Evolutionary conservation across 2,113 vertebrate genomes (phyloP).

Genomic region (Synchiropus splendidus): DNA sequence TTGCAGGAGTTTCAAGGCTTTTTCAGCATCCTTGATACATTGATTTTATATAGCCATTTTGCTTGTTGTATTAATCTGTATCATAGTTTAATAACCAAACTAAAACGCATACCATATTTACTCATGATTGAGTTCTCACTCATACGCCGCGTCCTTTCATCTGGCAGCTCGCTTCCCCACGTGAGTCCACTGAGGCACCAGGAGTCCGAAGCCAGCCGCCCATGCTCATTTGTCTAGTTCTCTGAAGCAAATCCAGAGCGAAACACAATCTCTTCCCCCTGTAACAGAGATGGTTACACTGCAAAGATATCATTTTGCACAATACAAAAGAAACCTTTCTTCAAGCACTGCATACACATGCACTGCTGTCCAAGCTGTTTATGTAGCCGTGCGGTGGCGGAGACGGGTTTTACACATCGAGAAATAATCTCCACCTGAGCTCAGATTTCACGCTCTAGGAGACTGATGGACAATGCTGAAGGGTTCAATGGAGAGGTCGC

Average conservation of each 20-base stretch:
- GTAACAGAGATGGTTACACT: constrained; percentile 62
- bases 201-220: constrained; percentile 19
- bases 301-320: constrained; percentile 69
- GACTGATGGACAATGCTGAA: constrained; percentile 38
- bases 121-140: too few relatives aligned
- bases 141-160: constrained; percentile 8
- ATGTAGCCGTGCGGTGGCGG: constrained; percentile 14
- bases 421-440: constrained; percentile 45
- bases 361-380: constrained; percentile 25
- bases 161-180: neutral
- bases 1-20: too few relatives aligned
- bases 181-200: constrained; percentile 1
- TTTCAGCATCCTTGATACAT: too few relatives aligned
- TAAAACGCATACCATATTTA: too few relatives aligned
- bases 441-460: constrained; percentile 46
- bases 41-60: too few relatives aligned
- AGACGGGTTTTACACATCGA: constrained; percentile 46
- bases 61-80: too few relatives aligned
- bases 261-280: constrained; percentile 63
- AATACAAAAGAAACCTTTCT: constrained; percentile 61
- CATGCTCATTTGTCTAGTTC: constrained; percentile 54
- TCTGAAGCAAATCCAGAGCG: constrained; percentile 56
- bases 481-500: constrained; percentile 49
- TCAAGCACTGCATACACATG: constrained; percentile 37
- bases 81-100: too few relatives aligned